Percentiles rank a stretch among this genome's conserved stretches.
phyloP scores from a whole-genome alignment of 2,888 invertebrate genomes.

The Ctena decussata region DNA sequence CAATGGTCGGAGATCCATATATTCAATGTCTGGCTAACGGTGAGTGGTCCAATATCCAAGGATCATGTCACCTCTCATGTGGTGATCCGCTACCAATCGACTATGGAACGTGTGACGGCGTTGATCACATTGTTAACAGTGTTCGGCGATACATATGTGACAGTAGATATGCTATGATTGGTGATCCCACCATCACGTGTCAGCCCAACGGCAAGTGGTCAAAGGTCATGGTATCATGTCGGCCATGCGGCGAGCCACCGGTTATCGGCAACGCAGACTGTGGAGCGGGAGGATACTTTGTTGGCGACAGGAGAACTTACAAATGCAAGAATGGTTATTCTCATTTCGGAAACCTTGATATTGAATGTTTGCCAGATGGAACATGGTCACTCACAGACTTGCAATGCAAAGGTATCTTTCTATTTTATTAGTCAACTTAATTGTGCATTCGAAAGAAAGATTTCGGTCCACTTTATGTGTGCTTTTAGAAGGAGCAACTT shows the following conservation, averaged over 20 bases:
- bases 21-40: slow-evolving; percentile 19
- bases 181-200: slow-evolving; percentile 21
- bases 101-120: slow-evolving; percentile 12
- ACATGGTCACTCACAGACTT: slow-evolving; percentile 22
- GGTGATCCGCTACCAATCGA: neutral
- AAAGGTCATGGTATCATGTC: slow-evolving; percentile 1
- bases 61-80: slow-evolving; percentile 18
- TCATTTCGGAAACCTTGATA: slow-evolving; percentile 1
- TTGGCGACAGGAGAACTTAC: slow-evolving; percentile 10
- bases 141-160: slow-evolving; percentile 14
- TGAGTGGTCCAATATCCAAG: slow-evolving; percentile 20
- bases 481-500: too few relatives aligned
- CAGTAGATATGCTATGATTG: slow-evolving; percentile 9
- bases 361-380: slow-evolving; percentile 14
- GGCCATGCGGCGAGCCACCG: slow-evolving; percentile 14
- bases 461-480: too few relatives aligned
- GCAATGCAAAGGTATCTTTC: slow-evolving; percentile 35
- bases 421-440: too few relatives aligned
- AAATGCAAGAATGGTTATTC: slow-evolving; percentile 27
- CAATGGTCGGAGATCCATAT: neutral
- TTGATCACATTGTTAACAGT: slow-evolving; percentile 8
- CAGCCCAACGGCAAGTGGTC: slow-evolving; percentile 11
- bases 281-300: neutral
- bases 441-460: too few relatives aligned
- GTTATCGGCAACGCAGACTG: slow-evolving; percentile 8